Base-by-base conservation (phyloP, 1,140 invertebrate species). In the Meloidogyne hapla region DNA sequence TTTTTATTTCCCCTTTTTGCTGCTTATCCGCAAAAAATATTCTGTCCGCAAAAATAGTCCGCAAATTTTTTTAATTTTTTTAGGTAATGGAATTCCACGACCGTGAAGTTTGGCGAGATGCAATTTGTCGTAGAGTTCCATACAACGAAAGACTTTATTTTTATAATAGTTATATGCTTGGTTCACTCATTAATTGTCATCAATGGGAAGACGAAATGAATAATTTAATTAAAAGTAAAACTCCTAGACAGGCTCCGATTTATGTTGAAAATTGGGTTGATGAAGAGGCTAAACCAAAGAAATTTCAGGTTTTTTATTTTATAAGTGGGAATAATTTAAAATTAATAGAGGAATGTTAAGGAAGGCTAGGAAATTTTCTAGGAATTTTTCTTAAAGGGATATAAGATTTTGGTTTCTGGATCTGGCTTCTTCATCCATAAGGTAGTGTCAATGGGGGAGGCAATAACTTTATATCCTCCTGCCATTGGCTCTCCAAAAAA, bases 221-320 rank as follows among this genome's bases (percentile, higher is more conserved):
- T 65, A 48, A 15, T 23, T 26, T 42, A n/a, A 70, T 70, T 21
- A 26, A 28, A 28, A 66, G 23, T 40, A n/a, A 8, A 18, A 33
- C 23, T 6, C 25, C 38, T 40, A 69, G 71, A n/a, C 40, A 83
- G 26, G 80, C 80, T 26, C 74, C 80, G 38, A 71, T 81, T 21
- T 81, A 81, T 38, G 80, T 81, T 42, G 80, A 81, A 77, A 81
- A 81, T 56, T 81, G 80, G 80, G 69, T 83, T n/a, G 80, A 81
- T 67, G 28, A 71, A 28, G 68, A 83, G n/a, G 23, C 33, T 4
- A 42, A n/a, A 48, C 80, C 81, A 4, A 63, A 72, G 12, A 69
- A 83, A 21, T 81, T 81, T 62, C 28, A 71, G 74, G 80, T 80
- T 18, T 61, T 80, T 63, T 42, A n/a, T n/a, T n/a, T n/a, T n/a